phyloP scores from a whole-genome alignment of 2,113 vertebrate species.

The Oncorhynchus tshawytscha region DNA sequence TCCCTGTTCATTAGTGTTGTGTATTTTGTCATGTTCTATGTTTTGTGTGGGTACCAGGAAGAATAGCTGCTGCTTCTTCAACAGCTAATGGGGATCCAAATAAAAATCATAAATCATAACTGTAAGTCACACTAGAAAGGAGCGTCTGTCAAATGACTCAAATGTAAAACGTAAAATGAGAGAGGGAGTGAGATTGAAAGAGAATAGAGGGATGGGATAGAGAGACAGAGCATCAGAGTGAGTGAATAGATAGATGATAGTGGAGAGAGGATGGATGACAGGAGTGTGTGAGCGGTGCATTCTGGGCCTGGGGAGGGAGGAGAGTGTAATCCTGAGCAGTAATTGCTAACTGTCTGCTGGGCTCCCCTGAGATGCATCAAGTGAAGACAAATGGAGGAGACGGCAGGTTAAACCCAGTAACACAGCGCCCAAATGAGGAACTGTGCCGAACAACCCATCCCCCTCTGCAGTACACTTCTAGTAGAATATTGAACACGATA shows the following conservation, averaged over 20 bases:
- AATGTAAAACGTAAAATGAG: background rate
- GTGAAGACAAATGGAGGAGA: conserved; percentile 55
- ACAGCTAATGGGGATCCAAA: too few species aligned
- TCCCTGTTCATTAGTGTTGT: too few species aligned
- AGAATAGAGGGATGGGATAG: background rate
- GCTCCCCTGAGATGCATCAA: conserved; percentile 52
- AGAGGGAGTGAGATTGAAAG: conserved; percentile 2
- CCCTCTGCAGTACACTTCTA: background rate
- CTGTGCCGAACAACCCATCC: conserved; percentile 55
- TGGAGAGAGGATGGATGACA: too few species aligned
- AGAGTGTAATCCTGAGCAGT: background rate
- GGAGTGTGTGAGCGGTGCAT: background rate
- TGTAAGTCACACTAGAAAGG: too few species aligned
- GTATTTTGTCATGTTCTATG: too few species aligned
- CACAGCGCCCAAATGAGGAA: conserved; percentile 47
- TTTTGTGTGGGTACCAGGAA: too few species aligned
- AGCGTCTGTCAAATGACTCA: too few species aligned
- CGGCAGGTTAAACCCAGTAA: conserved; percentile 50
- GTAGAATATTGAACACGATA: background rate
- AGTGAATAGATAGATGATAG: background rate
- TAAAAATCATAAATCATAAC: too few species aligned
- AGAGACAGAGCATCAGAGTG: conserved; percentile 39
- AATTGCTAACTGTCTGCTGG: conserved; percentile 58
- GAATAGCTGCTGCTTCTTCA: too few species aligned
- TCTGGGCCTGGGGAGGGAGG: background rate